Evolutionary conservation across 1,140 invertebrate species (phyloP).

Genomic region (Nasonia vitripennis): DNA sequence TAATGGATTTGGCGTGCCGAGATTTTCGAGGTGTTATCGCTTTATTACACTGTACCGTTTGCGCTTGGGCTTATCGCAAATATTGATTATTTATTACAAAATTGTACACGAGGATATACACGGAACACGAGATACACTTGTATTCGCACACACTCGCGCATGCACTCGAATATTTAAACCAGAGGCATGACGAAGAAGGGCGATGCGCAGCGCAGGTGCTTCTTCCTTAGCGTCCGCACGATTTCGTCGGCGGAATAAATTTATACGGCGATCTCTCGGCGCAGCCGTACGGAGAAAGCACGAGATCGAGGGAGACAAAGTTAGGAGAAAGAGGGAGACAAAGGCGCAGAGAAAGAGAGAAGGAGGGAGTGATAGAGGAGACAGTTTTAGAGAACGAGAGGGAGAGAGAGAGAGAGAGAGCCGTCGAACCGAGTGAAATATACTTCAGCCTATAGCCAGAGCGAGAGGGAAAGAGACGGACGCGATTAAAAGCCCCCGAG

Average conservation of each 20-base stretch:
- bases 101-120: too few relatives aligned
- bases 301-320: conserved; percentile 28
- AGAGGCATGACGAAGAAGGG: too few relatives aligned
- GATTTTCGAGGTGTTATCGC: too few relatives aligned
- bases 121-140: too few relatives aligned
- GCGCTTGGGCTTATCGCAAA: too few relatives aligned
- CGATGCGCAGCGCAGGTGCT: conserved; percentile 19
- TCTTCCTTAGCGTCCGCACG: conserved; percentile 23
- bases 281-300: conserved; percentile 2
- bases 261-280: conserved; percentile 14
- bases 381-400: conserved; percentile 46
- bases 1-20: too few relatives aligned
- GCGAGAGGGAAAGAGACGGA: conserved; percentile 13
- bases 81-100: too few relatives aligned
- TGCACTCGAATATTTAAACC: conserved; percentile 33
- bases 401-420: conserved; percentile 18
- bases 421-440: conserved; percentile 44
- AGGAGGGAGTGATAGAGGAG: conserved; percentile 32
- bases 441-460: conserved; percentile 19
- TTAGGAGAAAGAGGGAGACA: conserved; percentile 23
- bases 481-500: conserved; percentile 40
- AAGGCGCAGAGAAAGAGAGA: background rate
- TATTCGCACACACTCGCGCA: too few relatives aligned
- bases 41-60: too few relatives aligned
- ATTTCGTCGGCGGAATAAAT: conserved; percentile 42